Evolutionary conservation across 2,113 vertebrate species (phyloP).

Genomic region (Prionailurus viverrinus): DNA sequence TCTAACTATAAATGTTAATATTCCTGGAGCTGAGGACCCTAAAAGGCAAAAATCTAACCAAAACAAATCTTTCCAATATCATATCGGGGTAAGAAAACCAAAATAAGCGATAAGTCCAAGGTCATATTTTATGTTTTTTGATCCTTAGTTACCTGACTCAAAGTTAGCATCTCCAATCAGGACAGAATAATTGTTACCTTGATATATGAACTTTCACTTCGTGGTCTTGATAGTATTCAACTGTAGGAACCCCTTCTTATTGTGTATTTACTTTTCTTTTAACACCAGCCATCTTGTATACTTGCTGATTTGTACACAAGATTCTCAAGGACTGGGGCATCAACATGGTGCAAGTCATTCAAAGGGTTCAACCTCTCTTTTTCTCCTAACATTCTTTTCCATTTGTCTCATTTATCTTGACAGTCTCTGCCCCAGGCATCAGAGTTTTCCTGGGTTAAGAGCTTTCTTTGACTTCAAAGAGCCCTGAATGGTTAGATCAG

Average conservation of each 20-base stretch:
- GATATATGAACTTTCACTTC: not conserved
- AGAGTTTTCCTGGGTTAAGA: constrained; percentile 57
- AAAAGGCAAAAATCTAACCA: constrained; percentile 1
- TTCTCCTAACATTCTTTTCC: not conserved
- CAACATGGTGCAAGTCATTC: not conserved
- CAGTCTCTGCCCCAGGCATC: constrained; percentile 15
- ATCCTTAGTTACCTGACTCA: not conserved
- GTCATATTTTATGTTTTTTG: not conserved
- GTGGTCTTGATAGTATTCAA: not conserved
- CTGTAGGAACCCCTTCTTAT: not conserved
- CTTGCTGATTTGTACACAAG: not conserved
- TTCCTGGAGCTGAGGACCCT: not conserved
- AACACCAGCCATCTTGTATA: not conserved
- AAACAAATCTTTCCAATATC: not conserved
- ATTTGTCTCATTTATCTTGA: constrained; percentile 58
- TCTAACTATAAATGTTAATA: not conserved
- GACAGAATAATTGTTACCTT: not conserved
- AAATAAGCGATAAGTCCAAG: not conserved
- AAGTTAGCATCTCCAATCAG: not conserved
- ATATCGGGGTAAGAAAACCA: not conserved
- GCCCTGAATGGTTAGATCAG: constrained; percentile 62
- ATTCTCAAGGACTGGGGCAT: not conserved
- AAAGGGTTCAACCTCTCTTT: not conserved
- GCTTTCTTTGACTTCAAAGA: constrained; percentile 71
- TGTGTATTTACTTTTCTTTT: not conserved